Conservation (phyloP, 2,797 vertebrate genomes). For the Mus caroli region DNA sequence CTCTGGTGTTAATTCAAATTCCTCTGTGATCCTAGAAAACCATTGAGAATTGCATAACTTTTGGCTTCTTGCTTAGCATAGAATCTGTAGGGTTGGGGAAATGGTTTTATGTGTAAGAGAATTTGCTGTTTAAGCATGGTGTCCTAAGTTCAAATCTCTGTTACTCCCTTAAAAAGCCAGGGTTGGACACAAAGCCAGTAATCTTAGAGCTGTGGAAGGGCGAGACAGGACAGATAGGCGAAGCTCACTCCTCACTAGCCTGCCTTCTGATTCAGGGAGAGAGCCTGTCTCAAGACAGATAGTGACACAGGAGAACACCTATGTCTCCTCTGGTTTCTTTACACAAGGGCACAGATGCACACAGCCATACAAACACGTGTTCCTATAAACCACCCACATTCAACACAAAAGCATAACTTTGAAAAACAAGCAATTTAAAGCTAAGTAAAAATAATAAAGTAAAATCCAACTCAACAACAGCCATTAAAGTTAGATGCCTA, state of each 20-base stretch:
- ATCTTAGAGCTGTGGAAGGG: neutral
- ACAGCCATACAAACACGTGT: neutral
- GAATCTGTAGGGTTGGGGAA: neutral
- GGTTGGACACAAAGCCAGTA: neutral
- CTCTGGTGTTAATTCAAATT: neutral
- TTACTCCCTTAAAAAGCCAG: neutral
- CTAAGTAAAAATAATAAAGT: neutral
- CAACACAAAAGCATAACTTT: neutral
- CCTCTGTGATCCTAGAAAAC: neutral
- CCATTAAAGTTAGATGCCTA: neutral
- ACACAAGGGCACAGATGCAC: neutral
- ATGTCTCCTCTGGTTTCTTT: neutral
- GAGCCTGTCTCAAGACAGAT: neutral
- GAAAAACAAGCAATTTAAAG: neutral
- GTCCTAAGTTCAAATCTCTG: too few species aligned
- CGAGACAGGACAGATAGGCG: neutral
- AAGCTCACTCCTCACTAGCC: neutral
- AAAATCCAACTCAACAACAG: neutral
- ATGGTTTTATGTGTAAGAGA: neutral
- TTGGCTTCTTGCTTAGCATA: slow-evolving; percentile 4
- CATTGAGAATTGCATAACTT: neutral
- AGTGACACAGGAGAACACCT: neutral
- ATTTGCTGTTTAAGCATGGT: neutral
- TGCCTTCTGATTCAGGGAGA: too few species aligned
- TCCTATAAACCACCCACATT: neutral